These are phyloP conservation scores for Aurelia sp. DNA, from an alignment of 30 jellyfish, hydroid and myxozoan genomes.

Conservation along the genomic window DNA sequence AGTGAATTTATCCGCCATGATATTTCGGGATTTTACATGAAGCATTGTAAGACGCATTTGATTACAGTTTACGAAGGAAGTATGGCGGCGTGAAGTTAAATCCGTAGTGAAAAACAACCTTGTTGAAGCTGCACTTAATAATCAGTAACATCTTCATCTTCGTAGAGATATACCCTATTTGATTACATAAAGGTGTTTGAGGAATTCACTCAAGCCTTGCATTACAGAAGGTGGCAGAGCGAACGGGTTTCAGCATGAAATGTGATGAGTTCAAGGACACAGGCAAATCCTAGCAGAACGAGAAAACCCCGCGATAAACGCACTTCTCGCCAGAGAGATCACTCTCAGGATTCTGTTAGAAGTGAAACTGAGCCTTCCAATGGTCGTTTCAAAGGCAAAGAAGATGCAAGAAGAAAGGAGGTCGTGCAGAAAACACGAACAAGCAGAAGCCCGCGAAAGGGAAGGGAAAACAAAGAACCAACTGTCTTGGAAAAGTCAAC, in stretches of 20 bases:
- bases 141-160: too few relatives aligned
- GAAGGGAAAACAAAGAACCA: conserved; percentile 30
- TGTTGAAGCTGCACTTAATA: too few relatives aligned
- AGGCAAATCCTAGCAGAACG: conserved; percentile 76
- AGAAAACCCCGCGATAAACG: conserved; percentile 64
- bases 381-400: conserved; percentile 36
- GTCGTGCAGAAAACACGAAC: conserved; percentile 17
- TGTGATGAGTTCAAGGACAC: conserved; percentile 87
- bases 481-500: conserved; percentile 21
- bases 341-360: conserved; percentile 63
- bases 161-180: too few relatives aligned
- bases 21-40: too few relatives aligned
- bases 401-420: conserved; percentile 65
- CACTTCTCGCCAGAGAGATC: conserved; percentile 57
- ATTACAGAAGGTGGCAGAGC: conserved; percentile 29
- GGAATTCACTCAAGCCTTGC: neutral
- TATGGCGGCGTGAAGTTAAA: too few relatives aligned
- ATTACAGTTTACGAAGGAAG: too few relatives aligned
- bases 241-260: conserved; percentile 78
- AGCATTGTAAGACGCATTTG: too few relatives aligned
- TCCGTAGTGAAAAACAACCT: too few relatives aligned
- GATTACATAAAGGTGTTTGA: too few relatives aligned
- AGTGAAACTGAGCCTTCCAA: conserved; percentile 44
- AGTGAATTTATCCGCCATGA: too few relatives aligned
- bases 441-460: conserved; percentile 74